Percentiles rank a stretch among this genome's conserved stretches.
Evolutionary conservation across 1,140 invertebrate genomes (phyloP).

Genomic region (Schlechtendalia chinensis): DNA sequence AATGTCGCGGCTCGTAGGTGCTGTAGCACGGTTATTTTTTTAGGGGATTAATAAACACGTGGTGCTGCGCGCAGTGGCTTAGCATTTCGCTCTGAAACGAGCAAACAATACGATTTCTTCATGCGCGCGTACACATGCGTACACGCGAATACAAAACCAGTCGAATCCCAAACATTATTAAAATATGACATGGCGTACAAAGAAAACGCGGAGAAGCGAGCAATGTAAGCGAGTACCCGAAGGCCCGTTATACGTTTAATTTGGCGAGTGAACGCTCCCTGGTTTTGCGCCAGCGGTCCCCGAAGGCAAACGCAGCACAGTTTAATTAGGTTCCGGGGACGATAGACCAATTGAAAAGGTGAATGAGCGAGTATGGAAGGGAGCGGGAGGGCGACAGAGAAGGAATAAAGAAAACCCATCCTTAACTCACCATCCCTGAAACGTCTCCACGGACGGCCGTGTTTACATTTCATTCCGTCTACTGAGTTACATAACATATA

Average conservation of each 20-base stretch:
- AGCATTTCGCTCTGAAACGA: background rate
- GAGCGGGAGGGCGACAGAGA: background rate
- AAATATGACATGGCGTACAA: conserved; percentile 25
- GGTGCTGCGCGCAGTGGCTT: background rate
- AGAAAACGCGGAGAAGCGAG: background rate
- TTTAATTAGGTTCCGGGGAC: conserved; percentile 40
- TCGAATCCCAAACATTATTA: conserved; percentile 36
- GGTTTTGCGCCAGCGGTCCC: conserved; percentile 16
- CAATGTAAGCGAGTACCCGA: background rate
- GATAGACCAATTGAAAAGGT: background rate
- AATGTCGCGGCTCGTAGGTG: background rate
- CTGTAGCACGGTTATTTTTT: background rate
- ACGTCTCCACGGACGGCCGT: conserved; percentile 1
- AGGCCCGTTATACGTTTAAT: conserved; percentile 31
- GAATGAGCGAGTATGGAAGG: background rate
- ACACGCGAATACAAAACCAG: background rate
- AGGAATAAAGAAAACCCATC: background rate
- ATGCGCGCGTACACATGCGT: background rate
- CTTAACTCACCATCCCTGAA: background rate
- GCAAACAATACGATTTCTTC: background rate
- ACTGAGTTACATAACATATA: background rate
- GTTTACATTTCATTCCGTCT: conserved; percentile 32
- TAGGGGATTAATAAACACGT: conserved; percentile 1
- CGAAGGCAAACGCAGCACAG: conserved; percentile 1
- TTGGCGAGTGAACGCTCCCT: conserved; percentile 14